Percentiles rank a stretch among this genome's conserved stretches.
phyloP scores from a whole-genome alignment of 2,888 invertebrate species.

The Ormyrus nitidulus region DNA sequence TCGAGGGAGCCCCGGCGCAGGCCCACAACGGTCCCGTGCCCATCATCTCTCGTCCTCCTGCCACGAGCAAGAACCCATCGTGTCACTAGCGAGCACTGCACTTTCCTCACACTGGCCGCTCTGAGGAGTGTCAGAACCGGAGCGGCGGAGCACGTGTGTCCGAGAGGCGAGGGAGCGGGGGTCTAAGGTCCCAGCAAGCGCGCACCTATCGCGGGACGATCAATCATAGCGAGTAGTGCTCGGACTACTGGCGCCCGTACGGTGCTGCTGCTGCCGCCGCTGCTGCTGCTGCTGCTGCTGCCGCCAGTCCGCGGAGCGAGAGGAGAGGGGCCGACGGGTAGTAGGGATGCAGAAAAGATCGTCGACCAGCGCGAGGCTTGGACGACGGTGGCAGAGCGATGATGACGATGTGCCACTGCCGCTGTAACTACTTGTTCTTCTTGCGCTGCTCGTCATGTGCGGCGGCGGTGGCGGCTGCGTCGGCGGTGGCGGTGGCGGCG shows the following conservation, averaged over 20 bases:
- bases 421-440: conserved; percentile 19
- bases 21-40: conserved; percentile 57
- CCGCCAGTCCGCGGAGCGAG: background rate
- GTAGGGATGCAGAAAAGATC: conserved; percentile 20
- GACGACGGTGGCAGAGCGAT: conserved; percentile 17
- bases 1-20: conserved; percentile 62
- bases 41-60: background rate
- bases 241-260: background rate
- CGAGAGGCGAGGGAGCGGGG: background rate
- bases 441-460: conserved; percentile 37
- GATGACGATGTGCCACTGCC: background rate
- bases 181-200: background rate
- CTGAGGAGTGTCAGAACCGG: background rate
- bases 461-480: conserved; percentile 44
- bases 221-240: conserved; percentile 54
- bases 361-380: conserved; percentile 8
- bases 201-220: conserved; percentile 45
- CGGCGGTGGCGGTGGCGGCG: background rate
- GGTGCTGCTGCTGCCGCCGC: background rate
- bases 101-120: background rate
- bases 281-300: background rate
- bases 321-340: background rate
- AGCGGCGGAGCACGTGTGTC: background rate
- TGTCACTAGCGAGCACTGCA: too few species aligned
- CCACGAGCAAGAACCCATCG: too few species aligned